A percentile compares a stretch with the other conserved stretches of the same genome.
Conservation (phyloP, 23 tunicate species). For the Halocynthia aurantium region DNA sequence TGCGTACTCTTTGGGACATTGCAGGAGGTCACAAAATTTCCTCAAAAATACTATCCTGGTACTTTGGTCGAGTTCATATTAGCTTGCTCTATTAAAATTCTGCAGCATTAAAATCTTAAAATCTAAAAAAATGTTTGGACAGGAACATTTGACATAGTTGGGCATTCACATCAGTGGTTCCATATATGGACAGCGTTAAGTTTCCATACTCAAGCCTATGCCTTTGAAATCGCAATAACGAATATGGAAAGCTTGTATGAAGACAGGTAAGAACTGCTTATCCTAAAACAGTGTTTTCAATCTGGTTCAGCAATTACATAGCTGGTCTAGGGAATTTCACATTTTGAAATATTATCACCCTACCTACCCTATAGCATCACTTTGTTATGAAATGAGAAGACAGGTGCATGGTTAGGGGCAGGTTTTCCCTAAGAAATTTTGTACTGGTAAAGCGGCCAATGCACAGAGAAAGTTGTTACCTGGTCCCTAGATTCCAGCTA, state of each 20-base stretch:
- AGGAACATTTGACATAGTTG: conserved; percentile 60
- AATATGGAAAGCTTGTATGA: neutral
- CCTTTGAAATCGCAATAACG: conserved; percentile 29
- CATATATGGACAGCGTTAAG: conserved; percentile 52
- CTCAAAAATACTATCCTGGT: conserved; percentile 66
- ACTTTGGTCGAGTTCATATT: neutral
- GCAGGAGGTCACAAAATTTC: conserved; percentile 32
- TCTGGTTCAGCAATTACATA: too few species aligned
- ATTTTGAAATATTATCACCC: too few species aligned
- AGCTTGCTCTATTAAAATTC: neutral
- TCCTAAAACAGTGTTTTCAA: too few species aligned
- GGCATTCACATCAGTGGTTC: conserved; percentile 68
- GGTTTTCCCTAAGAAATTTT: too few species aligned
- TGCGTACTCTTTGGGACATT: neutral
- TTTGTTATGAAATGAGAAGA: too few species aligned
- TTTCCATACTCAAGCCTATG: conserved; percentile 35
- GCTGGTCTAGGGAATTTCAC: too few species aligned
- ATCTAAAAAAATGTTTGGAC: neutral
- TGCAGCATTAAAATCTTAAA: neutral
- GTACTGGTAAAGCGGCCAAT: too few species aligned
- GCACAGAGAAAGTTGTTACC: too few species aligned
- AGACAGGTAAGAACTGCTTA: conserved; percentile 7
- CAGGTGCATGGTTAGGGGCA: too few species aligned
- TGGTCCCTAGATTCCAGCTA: too few species aligned
- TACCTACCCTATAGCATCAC: too few species aligned